A percentile compares a stretch with the other conserved stretches of the same genome.
These are phyloP conservation scores for Mormyrops boulengeri DNA, from an alignment of 2,797 vertebrate genomes.

Conservation along the genomic window DNA sequence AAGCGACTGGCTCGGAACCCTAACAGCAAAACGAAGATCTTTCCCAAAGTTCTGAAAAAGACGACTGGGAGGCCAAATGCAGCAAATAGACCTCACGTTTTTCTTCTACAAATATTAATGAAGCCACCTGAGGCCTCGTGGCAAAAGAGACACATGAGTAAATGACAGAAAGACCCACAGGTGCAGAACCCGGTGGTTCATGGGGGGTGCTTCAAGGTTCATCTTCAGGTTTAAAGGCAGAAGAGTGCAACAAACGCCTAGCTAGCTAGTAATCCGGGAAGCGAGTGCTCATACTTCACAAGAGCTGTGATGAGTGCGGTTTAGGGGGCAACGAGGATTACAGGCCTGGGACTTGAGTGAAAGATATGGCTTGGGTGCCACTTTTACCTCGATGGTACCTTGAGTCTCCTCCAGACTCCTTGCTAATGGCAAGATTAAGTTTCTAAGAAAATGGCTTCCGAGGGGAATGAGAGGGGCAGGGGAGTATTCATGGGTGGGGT, in stretches of 20 bases:
- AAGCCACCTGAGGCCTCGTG: neutral
- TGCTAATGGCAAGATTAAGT: neutral
- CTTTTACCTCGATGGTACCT: neutral
- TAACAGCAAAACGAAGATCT: neutral
- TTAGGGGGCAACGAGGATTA: neutral
- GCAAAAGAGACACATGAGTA: neutral
- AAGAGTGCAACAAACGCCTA: neutral
- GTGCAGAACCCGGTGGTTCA: neutral
- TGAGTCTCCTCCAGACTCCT: neutral
- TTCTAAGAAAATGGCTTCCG: neutral
- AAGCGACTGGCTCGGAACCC: neutral
- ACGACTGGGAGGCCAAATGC: neutral
- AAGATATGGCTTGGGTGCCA: neutral
- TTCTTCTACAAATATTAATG: neutral
- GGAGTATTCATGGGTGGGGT: neutral
- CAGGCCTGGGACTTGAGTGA: neutral
- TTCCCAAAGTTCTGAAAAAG: neutral
- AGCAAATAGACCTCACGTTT: neutral
- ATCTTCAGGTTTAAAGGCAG: neutral
- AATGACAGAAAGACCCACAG: neutral
- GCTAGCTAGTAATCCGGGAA: neutral
- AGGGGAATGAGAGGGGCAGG: neutral
- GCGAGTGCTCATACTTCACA: neutral
- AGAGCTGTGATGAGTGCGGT: neutral
- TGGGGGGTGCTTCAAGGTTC: neutral